Evolutionary conservation across 1,140 invertebrate species (phyloP).

Genomic region (Calliphora vicina): DNA sequence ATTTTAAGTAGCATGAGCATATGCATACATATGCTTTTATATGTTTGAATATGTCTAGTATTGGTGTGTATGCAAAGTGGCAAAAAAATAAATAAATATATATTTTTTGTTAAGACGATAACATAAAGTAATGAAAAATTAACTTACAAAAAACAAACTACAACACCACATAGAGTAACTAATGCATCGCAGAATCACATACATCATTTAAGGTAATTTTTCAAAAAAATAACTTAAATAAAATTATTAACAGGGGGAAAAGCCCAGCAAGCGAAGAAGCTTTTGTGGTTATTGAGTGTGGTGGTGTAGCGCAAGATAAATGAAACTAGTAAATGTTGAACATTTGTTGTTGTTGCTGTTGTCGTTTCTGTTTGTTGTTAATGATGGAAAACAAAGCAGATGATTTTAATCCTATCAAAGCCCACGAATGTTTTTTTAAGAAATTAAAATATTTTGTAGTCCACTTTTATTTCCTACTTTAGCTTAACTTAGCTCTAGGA

Average conservation of each 20-base stretch:
- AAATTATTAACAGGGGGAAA: not conserved
- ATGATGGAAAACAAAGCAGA: not conserved
- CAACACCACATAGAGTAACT: not conserved
- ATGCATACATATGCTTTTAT: not conserved
- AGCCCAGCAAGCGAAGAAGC: not conserved
- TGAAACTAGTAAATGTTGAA: not conserved
- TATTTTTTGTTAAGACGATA: not conserved
- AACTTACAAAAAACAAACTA: not conserved
- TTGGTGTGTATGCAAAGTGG: not conserved
- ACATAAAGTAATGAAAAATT: not conserved
- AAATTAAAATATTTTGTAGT: too few relatives aligned
- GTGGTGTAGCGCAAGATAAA: not conserved
- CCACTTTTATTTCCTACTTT: too few relatives aligned
- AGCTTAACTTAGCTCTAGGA: too few relatives aligned
- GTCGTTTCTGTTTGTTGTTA: not conserved
- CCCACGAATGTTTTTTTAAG: too few relatives aligned
- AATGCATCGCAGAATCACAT: not conserved
- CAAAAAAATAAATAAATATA: not conserved
- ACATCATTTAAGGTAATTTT: not conserved
- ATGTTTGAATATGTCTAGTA: not conserved
- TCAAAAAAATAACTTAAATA: not conserved
- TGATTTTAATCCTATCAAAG: not conserved
- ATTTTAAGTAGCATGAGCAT: not conserved
- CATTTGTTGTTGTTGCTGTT: not conserved
- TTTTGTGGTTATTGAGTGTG: not conserved